phyloP scores from a whole-genome alignment of 2,797 vertebrate species.

The Salarias fasciatus region DNA sequence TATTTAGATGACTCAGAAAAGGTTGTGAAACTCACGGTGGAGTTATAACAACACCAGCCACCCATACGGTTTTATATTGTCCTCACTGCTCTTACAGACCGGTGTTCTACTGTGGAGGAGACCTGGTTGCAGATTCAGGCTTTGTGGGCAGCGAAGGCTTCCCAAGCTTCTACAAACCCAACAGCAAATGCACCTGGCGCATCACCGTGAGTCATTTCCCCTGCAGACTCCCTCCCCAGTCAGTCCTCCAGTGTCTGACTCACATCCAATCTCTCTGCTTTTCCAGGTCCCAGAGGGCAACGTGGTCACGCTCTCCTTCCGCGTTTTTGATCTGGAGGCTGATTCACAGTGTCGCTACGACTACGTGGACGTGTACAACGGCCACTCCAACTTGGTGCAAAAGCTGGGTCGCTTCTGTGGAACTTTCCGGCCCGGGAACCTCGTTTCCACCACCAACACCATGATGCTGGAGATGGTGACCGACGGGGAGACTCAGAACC shows the following conservation, averaged over 20 bases:
- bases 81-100: constrained; percentile 75
- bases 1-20: too few species aligned
- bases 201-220: constrained; percentile 85
- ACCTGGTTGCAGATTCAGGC: constrained; percentile 84
- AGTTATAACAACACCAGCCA: too few species aligned
- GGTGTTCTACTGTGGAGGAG: constrained; percentile 89
- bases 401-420: constrained; percentile 91
- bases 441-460: constrained; percentile 88
- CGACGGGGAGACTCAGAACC: constrained; percentile 82
- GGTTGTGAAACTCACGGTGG: too few species aligned
- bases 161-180: constrained; percentile 87
- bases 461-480: constrained; percentile 90
- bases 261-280: constrained; percentile 14
- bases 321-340: constrained; percentile 90
- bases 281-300: constrained; percentile 88
- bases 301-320: constrained; percentile 88
- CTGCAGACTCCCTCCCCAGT: neutral
- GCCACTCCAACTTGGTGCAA: constrained; percentile 81
- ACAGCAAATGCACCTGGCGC: constrained; percentile 89
- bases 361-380: constrained; percentile 88
- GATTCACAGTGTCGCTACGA: constrained; percentile 90
- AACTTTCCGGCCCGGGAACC: constrained; percentile 88
- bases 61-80: too few species aligned
- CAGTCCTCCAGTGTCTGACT: constrained; percentile 14
- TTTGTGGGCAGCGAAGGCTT: constrained; percentile 91